Base-by-base conservation (phyloP, 2,797 vertebrate genomes). In the Philypnodon macrostomus region DNA sequence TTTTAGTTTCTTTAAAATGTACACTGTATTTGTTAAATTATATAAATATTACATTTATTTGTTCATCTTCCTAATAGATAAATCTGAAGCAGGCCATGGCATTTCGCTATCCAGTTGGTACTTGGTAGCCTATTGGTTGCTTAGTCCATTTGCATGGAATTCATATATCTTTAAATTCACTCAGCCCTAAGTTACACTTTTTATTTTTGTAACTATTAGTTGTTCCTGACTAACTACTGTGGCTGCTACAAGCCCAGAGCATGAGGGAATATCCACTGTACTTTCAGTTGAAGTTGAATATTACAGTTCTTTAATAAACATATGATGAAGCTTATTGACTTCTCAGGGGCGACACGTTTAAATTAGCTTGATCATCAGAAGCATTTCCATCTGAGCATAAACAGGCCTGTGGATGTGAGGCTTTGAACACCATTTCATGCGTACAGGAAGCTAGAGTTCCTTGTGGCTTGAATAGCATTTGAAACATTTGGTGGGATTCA, bases 321-420 rank as follows among this genome's bases (percentile, higher is more conserved):
- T 38, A 57, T 42, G 13, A 61, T 34, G 5, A 49, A 58, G 44
- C n/a, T n/a, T n/a, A n/a, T n/a, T 41, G 32, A 40, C 53, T 58
- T 26, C 12, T 73, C 38, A 58, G 46, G 49, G 39, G 32, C 6
- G 2, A 16, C 50, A 53, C 36, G 45, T 52, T 63, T 29, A 58
- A 67, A 53, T 62, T 16, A 58, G 48, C 31, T 35, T 63, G 54
- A 76, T 77, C 54, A 60, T 62, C 56, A 49, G 54, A 50, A 39
- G 27, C 9, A 47, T 48, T 56, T 64, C 29, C 23, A 45, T 35
- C 14, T 40, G 40, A 59, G 52, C 23, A 63, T 63, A 48, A 58
- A 66, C 29, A 26, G 6, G 16, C 40, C n/a, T 18, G 33, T 26
- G 16, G 50, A 62, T 63, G 9, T 40, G 29, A 57, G 55, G 44